phyloP scores from a whole-genome alignment of 1,140 invertebrate species.

The Oscheius sp. region DNA sequence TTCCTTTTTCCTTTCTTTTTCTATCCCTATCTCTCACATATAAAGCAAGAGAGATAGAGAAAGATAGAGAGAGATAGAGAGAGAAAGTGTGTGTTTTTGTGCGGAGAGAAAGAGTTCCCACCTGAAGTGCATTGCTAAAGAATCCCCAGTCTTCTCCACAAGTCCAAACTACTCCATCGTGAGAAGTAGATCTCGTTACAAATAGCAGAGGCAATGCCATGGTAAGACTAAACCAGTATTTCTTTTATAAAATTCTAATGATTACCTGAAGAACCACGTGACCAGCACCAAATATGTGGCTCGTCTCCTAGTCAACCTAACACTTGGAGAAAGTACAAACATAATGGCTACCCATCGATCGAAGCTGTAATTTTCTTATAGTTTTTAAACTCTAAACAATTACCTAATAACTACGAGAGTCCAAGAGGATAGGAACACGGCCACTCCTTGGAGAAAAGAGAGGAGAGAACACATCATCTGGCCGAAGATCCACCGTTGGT shows the following conservation, averaged over 20 bases:
- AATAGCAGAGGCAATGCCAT: slow-evolving; percentile 58
- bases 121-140: slow-evolving; percentile 40
- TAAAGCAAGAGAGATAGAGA: too few species aligned
- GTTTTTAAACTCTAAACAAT: slow-evolving; percentile 5
- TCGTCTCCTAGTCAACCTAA: slow-evolving; percentile 46
- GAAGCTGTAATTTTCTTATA: slow-evolving; percentile 43
- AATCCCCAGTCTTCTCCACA: slow-evolving; percentile 57
- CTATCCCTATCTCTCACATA: too few species aligned
- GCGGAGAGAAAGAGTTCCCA: too few species aligned
- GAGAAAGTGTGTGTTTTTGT: too few species aligned
- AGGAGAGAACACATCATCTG: slow-evolving; percentile 54
- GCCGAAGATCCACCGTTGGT: slow-evolving; percentile 60
- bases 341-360: slow-evolving; percentile 56
- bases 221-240: slow-evolving; percentile 24
- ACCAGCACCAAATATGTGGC: slow-evolving; percentile 49
- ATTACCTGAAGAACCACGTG: slow-evolving; percentile 55
- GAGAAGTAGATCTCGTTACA: slow-evolving; percentile 43
- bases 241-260: not conserved
- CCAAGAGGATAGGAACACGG: slow-evolving; percentile 59
- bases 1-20: slow-evolving; percentile 33
- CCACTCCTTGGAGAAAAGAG: slow-evolving; percentile 58
- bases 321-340: slow-evolving; percentile 53
- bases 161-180: slow-evolving; percentile 33
- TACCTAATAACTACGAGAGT: slow-evolving; percentile 57
- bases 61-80: too few species aligned